Evolutionary conservation across 2,113 vertebrate species (phyloP).

Genomic region (Psittacula cyanocephala): DNA sequence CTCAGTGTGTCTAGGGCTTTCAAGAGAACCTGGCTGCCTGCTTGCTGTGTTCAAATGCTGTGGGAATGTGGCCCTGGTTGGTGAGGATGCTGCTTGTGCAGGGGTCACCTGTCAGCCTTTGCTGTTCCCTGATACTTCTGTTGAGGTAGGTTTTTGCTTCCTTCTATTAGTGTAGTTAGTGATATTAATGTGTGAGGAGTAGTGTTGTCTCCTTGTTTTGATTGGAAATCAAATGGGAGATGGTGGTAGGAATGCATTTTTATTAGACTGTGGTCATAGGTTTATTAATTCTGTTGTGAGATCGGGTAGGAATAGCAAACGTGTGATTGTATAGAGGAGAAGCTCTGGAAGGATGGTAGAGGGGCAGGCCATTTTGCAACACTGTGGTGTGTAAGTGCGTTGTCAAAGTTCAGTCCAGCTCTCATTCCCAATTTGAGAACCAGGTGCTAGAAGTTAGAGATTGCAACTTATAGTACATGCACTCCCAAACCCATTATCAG

Average conservation of each 20-base stretch:
- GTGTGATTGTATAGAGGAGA: not conserved
- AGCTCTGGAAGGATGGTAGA: not conserved
- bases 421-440: not conserved
- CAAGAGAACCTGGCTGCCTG: not conserved
- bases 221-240: not conserved
- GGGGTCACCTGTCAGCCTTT: not conserved
- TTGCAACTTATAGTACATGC: rapidly evolving
- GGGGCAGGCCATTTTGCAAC: not conserved
- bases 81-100: not conserved
- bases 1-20: rapidly evolving
- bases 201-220: not conserved
- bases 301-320: rapidly evolving
- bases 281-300: not conserved
- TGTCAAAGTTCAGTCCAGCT: not conserved
- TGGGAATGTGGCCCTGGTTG: not conserved
- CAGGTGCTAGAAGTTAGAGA: not conserved
- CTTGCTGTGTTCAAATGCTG: not conserved
- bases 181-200: not conserved
- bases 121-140: not conserved
- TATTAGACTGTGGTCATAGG: not conserved
- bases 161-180: not conserved
- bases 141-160: not conserved
- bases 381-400: not conserved
- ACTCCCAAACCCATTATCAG: not conserved
- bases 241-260: not conserved